Conservation (phyloP, 2,113 vertebrate species). For the Struthio camelus region DNA sequence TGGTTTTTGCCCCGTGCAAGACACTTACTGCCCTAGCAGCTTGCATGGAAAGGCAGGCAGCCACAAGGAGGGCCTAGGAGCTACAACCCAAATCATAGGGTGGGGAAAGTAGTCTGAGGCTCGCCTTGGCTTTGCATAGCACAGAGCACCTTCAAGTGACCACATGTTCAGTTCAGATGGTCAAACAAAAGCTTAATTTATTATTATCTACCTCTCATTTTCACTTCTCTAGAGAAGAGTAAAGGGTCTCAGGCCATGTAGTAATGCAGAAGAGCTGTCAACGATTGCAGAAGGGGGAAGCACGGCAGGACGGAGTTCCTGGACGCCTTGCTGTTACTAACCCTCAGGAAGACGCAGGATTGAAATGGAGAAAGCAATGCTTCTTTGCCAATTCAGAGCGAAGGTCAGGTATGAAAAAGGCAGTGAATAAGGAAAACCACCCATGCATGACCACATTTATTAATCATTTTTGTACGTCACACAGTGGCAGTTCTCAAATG, state of each 20-base stretch:
- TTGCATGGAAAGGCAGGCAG: neutral
- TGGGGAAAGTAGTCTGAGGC: neutral
- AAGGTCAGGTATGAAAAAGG: neutral
- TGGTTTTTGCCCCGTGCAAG: neutral
- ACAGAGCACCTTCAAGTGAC: neutral
- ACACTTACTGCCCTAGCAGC: neutral
- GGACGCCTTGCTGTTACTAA: neutral
- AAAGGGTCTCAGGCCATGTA: neutral
- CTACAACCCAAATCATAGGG: too few species aligned
- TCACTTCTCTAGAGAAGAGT: neutral
- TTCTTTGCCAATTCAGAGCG: neutral
- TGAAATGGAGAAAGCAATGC: rapidly evolving
- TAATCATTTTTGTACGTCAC: neutral
- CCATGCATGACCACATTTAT: neutral
- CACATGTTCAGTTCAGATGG: neutral
- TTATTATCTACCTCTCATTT: neutral
- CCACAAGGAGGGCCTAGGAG: too few species aligned
- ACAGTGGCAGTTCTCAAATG: neutral
- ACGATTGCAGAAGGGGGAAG: neutral
- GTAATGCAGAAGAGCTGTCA: neutral
- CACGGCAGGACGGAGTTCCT: neutral
- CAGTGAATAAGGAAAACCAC: neutral
- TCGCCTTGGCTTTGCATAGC: neutral
- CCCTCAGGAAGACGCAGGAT: neutral
- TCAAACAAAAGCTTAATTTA: neutral